These are phyloP conservation scores for Rhyzopertha dominica DNA, from an alignment of 1,140 invertebrate species.

Conservation along the genomic window DNA sequence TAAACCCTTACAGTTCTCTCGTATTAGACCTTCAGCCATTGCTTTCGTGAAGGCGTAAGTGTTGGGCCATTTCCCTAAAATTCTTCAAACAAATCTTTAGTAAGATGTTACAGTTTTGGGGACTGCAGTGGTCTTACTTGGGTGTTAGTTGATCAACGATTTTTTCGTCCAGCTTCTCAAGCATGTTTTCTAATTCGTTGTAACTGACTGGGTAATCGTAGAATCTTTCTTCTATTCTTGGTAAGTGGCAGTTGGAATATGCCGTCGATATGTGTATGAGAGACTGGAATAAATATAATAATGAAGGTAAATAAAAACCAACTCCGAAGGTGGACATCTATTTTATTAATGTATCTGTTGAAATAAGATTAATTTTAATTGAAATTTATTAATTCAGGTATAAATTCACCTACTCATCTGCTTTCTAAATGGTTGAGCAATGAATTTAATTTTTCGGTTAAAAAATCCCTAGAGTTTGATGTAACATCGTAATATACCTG, in stretches of 20 bases:
- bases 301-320: no score
- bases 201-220: conserved; percentile 63
- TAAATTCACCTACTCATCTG: not conserved
- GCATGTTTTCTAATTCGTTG: conserved; percentile 52
- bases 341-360: not conserved
- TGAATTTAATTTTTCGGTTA: not conserved
- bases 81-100: conserved; percentile 42
- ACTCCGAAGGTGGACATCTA: not conserved
- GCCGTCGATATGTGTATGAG: conserved; percentile 55
- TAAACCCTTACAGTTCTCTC: conserved; percentile 51
- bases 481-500: no score
- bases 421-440: conserved; percentile 4
- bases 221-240: conserved; percentile 57
- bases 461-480: no score
- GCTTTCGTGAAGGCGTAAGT: conserved; percentile 74
- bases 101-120: not conserved
- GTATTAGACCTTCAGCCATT: conserved; percentile 60
- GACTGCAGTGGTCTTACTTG: conserved; percentile 46
- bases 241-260: conserved; percentile 60
- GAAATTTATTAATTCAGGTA: not conserved
- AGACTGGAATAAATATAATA: conserved; percentile 23
- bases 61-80: conserved; percentile 62
- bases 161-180: conserved; percentile 52
- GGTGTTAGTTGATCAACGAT: conserved; percentile 50
- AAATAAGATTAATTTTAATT: conserved; percentile 1